Base-by-base conservation (phyloP, 2,797 vertebrate genomes). In the Coranthus polyacanthus region DNA sequence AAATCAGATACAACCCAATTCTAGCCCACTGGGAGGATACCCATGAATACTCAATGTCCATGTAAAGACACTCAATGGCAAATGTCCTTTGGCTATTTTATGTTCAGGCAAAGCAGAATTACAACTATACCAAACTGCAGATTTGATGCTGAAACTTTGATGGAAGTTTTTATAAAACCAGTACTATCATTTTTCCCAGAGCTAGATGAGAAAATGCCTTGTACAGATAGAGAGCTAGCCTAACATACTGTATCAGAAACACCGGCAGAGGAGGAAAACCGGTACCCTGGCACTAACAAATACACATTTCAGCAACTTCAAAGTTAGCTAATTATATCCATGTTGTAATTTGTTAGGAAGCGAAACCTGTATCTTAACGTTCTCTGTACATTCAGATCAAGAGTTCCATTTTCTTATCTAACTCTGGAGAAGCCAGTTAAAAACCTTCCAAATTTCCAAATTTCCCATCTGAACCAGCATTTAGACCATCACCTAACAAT, bases 41-140 rank as follows among this genome's bases (percentile, higher is more conserved):
- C n/a, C n/a, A n/a, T n/a, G n/a, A 3, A 3, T 26, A 26, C 3
- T 26, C 24, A 26, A 26, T 26, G 24, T 26, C 24, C 24, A 26
- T 26, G 6, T 26, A 26, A 26, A 26, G 6, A 6, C 24, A 26
- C 6, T 26, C 24, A 26, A 26, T 26, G 24, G 6, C 3, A 61
- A 55, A 13, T 6, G 49, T 15, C 47, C n/a, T n/a, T 2, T 3
- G 42, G 71, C 38, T 51, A 45, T 45, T 67, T 64, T 20, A 32
- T 37, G 51, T 64, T 62, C 8, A 29, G 58, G 58, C 56, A 10
- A 29, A 67, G 67, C 72, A 70, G 58, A 64, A 56, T 32, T 22
- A 58, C 43, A 26, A 42, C 3, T 0, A 21, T 9, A 34, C 26
- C 6, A 38, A 64, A 43, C 8, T 52, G 65, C 72, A 69, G 65